Evolutionary conservation across 2,113 vertebrate genomes (phyloP).

Genomic region (Sciurus niger): DNA sequence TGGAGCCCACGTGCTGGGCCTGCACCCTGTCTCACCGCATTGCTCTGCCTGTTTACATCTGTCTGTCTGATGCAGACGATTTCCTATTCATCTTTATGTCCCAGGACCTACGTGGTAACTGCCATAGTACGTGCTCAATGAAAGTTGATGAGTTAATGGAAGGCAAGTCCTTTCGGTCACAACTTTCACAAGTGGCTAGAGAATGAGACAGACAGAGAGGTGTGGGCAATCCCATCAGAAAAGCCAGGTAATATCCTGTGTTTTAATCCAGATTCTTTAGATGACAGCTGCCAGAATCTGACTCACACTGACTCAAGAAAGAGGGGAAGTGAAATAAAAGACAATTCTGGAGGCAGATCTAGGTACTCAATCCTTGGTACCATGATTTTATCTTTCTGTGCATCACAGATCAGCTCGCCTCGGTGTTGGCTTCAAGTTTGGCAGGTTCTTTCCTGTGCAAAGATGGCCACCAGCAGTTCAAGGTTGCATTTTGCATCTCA

Average conservation of each 20-base stretch:
- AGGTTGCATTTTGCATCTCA: neutral
- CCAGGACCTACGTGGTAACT: neutral
- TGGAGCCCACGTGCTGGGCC: neutral
- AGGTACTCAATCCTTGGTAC: neutral
- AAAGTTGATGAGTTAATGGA: neutral
- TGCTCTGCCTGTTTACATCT: neutral
- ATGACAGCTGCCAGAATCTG: neutral
- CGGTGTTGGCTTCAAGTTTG: neutral
- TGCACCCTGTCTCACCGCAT: neutral
- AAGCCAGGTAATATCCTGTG: neutral
- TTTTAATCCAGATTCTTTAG: neutral
- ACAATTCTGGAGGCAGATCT: neutral
- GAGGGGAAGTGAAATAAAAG: neutral
- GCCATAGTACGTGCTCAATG: neutral
- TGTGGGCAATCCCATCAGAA: neutral
- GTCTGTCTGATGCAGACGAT: neutral
- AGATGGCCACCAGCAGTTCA: neutral
- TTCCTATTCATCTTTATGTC: neutral
- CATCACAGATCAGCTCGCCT: neutral
- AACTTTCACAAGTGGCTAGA: neutral
- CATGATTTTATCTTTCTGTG: neutral
- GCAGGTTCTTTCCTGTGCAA: neutral
- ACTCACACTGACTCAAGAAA: neutral
- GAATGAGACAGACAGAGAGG: neutral
- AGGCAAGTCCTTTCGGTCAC: neutral